Evolutionary conservation across 2,113 vertebrate species (phyloP).

Genomic region (Crotalus helleri): DNA sequence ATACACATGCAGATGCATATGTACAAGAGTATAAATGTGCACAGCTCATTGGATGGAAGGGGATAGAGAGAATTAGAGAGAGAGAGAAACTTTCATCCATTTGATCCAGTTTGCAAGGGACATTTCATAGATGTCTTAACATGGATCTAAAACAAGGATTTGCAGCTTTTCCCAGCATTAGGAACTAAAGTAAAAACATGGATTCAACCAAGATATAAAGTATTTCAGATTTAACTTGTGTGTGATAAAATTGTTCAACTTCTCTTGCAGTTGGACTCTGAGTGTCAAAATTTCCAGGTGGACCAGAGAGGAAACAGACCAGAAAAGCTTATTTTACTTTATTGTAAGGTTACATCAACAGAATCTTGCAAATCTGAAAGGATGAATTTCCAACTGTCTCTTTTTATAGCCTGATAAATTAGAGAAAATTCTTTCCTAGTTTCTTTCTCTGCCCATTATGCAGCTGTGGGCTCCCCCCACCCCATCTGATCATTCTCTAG

Average conservation of each 20-base stretch:
- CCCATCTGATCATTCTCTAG: neutral
- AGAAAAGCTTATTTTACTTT: neutral
- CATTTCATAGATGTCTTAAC: neutral
- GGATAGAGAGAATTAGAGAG: neutral
- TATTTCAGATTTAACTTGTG: neutral
- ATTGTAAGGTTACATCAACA: neutral
- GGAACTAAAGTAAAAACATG: neutral
- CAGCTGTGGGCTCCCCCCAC: neutral
- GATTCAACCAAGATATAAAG: neutral
- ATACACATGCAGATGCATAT: neutral
- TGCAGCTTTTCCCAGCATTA: neutral
- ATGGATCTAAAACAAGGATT: neutral
- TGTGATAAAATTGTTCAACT: neutral
- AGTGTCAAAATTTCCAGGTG: neutral
- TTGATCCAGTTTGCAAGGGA: neutral
- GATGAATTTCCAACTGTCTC: neutral
- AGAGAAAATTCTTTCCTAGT: neutral
- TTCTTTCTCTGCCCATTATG: neutral
- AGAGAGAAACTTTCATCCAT: neutral
- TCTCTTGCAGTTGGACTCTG: neutral
- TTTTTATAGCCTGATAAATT: neutral
- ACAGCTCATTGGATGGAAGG: neutral
- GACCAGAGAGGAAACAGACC: neutral
- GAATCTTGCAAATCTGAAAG: neutral
- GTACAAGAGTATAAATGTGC: neutral